Percentiles rank a stretch among this genome's conserved stretches.
Conservation (phyloP, 2,113 vertebrate species). For the Corynorhinus townsendii region DNA sequence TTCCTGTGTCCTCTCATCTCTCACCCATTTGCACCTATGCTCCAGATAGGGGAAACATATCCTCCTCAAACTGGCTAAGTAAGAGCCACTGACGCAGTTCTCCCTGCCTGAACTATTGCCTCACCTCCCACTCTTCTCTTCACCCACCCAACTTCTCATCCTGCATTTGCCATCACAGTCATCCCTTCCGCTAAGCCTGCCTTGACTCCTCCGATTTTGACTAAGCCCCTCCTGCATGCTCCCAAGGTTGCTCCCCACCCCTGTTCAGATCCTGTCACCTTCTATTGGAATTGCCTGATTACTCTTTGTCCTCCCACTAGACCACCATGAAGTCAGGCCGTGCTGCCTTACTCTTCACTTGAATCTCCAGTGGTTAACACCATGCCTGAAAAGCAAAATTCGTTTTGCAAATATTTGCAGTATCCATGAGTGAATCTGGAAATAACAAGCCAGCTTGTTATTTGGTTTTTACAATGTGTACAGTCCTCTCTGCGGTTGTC, state of each 20-base stretch:
- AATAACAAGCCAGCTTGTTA: background rate
- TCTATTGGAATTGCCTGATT: background rate
- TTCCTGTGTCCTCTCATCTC: background rate
- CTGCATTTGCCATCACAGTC: background rate
- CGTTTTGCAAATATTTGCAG: background rate
- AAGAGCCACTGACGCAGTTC: background rate
- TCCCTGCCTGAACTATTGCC: background rate
- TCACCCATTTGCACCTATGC: background rate
- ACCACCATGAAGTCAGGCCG: background rate
- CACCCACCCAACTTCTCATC: background rate
- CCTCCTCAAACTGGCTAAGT: background rate
- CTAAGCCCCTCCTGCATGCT: background rate
- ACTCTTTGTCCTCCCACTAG: background rate
- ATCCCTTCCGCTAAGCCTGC: background rate
- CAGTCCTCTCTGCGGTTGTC: no score
- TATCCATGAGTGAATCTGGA: background rate
- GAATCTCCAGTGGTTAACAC: background rate
- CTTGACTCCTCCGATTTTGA: background rate
- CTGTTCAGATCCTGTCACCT: background rate
- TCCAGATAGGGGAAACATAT: background rate
- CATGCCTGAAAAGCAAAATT: background rate
- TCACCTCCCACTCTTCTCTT: background rate
- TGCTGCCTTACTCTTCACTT: background rate
- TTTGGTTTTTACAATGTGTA: background rate
- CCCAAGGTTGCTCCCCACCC: no score